These are phyloP conservation scores for Sabatieria punctata DNA, from an alignment of 2,888 invertebrate species.

Conservation along the genomic window DNA sequence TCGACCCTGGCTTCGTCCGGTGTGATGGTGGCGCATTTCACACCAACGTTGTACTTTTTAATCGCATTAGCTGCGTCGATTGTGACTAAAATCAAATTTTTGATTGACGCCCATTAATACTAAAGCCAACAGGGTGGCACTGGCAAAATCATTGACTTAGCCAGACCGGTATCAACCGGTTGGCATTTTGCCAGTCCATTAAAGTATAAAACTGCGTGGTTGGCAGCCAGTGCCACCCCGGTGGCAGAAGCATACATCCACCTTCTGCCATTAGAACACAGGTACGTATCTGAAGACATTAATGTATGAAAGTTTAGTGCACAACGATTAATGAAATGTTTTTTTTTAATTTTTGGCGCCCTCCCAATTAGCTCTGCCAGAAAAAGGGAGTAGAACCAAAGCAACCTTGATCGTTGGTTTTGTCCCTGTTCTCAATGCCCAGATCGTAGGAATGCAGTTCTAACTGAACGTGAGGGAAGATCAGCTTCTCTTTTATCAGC, in stretches of 20 bases:
- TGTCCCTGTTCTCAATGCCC: slow-evolving; percentile 82
- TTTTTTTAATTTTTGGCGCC: background rate
- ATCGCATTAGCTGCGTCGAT: slow-evolving; percentile 90
- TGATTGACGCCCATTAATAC: background rate
- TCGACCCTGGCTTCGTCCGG: slow-evolving; percentile 90
- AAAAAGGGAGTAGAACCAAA: background rate
- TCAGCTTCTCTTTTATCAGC: slow-evolving; percentile 84
- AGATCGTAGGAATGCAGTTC: slow-evolving; percentile 83
- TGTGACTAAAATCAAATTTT: slow-evolving; percentile 48
- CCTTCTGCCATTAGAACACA: no score
- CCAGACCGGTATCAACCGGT: no score
- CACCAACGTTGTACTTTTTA: slow-evolving; percentile 90
- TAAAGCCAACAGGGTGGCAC: background rate
- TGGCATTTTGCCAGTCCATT: no score
- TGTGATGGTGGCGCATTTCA: slow-evolving; percentile 94
- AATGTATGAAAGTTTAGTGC: no score
- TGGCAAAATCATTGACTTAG: slow-evolving; percentile 4
- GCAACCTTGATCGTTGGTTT: slow-evolving; percentile 63
- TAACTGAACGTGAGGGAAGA: slow-evolving; percentile 83
- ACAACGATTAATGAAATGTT: no score
- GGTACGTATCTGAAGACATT: no score
- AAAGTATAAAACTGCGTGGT: no score
- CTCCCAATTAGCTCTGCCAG: background rate
- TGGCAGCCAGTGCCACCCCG: no score
- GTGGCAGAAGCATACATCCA: no score